Base-by-base conservation (phyloP, 1,140 invertebrate species). In the Drosophila miranda region DNA sequence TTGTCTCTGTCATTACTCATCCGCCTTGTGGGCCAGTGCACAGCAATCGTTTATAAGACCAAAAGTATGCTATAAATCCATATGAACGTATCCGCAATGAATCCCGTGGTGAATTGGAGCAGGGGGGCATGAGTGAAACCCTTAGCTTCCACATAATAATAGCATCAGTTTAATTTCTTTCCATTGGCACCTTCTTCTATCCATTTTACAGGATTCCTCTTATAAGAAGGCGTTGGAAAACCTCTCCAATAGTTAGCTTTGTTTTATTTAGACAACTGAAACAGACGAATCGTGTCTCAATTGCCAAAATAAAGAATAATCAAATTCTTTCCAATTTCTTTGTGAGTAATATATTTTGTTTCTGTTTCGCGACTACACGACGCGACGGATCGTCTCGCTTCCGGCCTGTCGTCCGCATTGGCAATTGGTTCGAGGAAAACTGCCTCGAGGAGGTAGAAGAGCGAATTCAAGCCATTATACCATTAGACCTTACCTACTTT, bases 341-440 rank as follows among this genome's bases (percentile, higher is more conserved):
- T 66, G 8, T 16, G 14, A 38, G 21, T 52, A 7, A 6, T 23
- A 30, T 55, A 4, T 0, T 21, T 53, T 38, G 1, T 13, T 30
- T n/a, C n/a, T 13, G 5, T 19, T 8, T 1, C 42, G 9, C 1
- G 0, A 19, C 30, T 7, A 34, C n/a, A 34, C 13, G 38, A 54
- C 7, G 72, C 11, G 75, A 70, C 7, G 64, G 78, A 14, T 82
- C 82, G 2, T 50, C 66, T 9, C 78, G 81, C 1, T 90, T 82
- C 76, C 60, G 81, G 3, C 71, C 82, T 4, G 75, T 59, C 30
- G 86, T 89, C 9, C 80, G 89, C n/a, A 81, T 90, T 46, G 89
- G 89, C 50, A 90, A 90, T 56, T 90, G 89, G 89, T 89, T 86
- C 11, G 89, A 90, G 46, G 89, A 90, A 14, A 63, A 79, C 7